These are phyloP conservation scores for Notarius quadriscutis DNA, from an alignment of 2,113 vertebrate species.

Conservation along the genomic window DNA sequence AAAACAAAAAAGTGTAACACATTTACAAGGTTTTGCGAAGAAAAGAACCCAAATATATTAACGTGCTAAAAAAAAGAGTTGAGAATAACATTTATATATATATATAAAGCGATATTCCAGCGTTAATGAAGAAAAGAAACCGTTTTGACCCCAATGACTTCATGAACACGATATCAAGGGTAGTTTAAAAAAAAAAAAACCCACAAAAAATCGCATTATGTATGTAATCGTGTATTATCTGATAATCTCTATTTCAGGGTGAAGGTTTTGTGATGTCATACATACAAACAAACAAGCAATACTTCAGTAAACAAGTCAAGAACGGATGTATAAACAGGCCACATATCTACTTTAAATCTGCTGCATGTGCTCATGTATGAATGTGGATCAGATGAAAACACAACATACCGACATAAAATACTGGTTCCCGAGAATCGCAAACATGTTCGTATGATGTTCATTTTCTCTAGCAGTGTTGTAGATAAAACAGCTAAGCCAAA, in stretches of 20 bases:
- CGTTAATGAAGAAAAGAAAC: background rate
- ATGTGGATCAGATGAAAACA: background rate
- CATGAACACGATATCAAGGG: background rate
- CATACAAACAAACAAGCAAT: background rate
- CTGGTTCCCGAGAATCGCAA: background rate
- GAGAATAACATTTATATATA: background rate
- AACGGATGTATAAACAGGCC: background rate
- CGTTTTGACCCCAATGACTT: background rate
- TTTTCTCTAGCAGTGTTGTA: background rate
- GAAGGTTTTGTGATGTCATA: background rate
- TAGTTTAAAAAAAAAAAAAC: background rate
- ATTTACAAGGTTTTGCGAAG: background rate
- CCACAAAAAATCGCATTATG: background rate
- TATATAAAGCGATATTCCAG: too few relatives aligned
- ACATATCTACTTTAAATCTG: background rate
- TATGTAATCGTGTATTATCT: background rate
- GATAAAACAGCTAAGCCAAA: background rate
- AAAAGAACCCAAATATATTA: too few relatives aligned
- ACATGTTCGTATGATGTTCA: slow-evolving; percentile 36
- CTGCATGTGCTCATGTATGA: background rate
- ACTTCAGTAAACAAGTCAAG: too few relatives aligned
- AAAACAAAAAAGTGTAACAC: background rate
- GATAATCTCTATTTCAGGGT: too few relatives aligned
- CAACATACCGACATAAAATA: slow-evolving; percentile 37
- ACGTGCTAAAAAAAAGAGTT: background rate